These are phyloP conservation scores for Centropus unirufus DNA, from an alignment of 2,113 vertebrate genomes.

Conservation along the genomic window DNA sequence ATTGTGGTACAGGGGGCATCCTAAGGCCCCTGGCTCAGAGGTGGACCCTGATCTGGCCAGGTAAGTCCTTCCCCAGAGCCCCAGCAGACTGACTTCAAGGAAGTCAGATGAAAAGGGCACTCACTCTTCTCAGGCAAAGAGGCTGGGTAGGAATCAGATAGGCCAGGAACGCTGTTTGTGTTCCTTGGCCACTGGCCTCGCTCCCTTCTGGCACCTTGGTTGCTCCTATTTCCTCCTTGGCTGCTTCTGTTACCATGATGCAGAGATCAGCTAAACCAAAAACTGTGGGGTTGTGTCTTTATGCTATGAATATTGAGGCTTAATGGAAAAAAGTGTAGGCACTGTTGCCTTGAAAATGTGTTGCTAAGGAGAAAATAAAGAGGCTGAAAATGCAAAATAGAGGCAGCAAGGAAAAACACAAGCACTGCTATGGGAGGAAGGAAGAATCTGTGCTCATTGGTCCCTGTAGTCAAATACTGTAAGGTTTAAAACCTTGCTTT, in stretches of 20 bases:
- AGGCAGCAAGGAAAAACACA: not conserved
- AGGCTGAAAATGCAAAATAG: not conserved
- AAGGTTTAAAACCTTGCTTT: not conserved
- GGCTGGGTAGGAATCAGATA: not conserved
- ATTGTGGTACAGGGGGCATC: not conserved
- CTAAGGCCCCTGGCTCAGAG: not conserved
- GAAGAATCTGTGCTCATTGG: not conserved
- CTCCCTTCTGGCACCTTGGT: not conserved
- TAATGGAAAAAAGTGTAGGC: not conserved
- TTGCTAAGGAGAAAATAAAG: conserved; percentile 37
- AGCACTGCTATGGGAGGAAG: not conserved
- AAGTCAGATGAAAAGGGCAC: not conserved
- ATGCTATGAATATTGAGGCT: not conserved
- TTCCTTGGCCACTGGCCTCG: not conserved
- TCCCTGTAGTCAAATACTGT: not conserved
- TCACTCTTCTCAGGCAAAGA: not conserved
- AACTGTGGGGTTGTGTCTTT: not conserved
- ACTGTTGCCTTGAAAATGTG: conserved; percentile 8
- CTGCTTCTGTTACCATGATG: not conserved
- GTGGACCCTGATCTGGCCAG: not conserved
- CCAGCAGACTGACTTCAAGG: not conserved
- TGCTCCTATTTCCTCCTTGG: not conserved
- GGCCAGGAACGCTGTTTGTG: not conserved
- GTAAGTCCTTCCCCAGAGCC: not conserved
- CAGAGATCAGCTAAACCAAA: not conserved